Evolutionary conservation across 2,888 invertebrate species (phyloP).

Genomic region (Cheilosia vernalis): DNA sequence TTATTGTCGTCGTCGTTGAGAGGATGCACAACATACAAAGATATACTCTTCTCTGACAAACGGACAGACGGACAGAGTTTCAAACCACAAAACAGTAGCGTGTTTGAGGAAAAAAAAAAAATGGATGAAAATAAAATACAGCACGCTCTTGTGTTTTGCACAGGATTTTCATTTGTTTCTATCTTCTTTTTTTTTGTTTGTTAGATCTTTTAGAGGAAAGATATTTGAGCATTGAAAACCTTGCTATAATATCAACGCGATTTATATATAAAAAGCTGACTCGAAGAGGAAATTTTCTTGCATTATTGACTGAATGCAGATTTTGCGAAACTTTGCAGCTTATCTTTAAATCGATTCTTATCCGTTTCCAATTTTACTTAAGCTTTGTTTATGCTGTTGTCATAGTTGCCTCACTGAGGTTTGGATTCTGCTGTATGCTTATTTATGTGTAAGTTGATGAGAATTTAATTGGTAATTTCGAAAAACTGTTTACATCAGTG

Average conservation of each 20-base stretch:
- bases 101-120: slow-evolving; percentile 47
- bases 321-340: slow-evolving; percentile 23
- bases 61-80: slow-evolving; percentile 52
- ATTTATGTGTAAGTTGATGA: slow-evolving; percentile 3
- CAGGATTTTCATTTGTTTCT: slow-evolving; percentile 58
- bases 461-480: not conserved
- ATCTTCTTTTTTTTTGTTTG: slow-evolving; percentile 5
- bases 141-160: slow-evolving; percentile 26
- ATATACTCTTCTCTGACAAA: slow-evolving; percentile 29
- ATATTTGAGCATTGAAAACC: slow-evolving; percentile 35
- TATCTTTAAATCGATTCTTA: slow-evolving; percentile 51
- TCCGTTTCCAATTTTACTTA: slow-evolving; percentile 4
- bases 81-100: slow-evolving; percentile 73
- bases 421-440: not conserved
- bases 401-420: slow-evolving; percentile 25
- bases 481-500: no score
- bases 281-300: slow-evolving; percentile 36
- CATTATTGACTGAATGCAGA: slow-evolving; percentile 30
- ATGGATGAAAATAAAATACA: slow-evolving; percentile 31
- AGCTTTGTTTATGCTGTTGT: slow-evolving; percentile 5
- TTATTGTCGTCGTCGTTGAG: slow-evolving; percentile 63
- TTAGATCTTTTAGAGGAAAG: slow-evolving; percentile 41
- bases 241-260: slow-evolving; percentile 32
- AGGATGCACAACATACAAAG: slow-evolving; percentile 45
- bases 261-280: slow-evolving; percentile 30